phyloP scores from a whole-genome alignment of 2,888 invertebrate species.

The Galerucella nymphaeae region DNA sequence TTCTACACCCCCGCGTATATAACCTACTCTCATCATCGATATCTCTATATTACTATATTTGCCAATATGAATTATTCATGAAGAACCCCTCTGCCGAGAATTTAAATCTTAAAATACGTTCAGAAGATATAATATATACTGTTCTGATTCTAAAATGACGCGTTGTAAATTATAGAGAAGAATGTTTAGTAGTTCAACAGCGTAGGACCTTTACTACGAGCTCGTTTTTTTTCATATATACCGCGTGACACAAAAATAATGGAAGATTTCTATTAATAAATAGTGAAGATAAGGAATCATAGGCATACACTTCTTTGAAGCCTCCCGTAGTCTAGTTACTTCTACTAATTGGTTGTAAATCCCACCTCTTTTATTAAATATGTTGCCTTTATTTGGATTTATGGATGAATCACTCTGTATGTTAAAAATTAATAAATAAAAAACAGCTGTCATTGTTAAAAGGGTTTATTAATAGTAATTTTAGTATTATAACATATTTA shows the following conservation, averaged over 20 bases:
- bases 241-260: neutral
- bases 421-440: too few species aligned
- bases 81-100: constrained; percentile 55
- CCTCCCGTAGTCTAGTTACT: too few species aligned
- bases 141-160: constrained; percentile 49
- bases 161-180: constrained; percentile 50
- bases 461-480: too few species aligned
- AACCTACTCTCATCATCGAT: constrained; percentile 50
- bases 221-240: neutral
- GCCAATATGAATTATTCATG: constrained; percentile 61
- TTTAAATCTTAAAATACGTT: constrained; percentile 62
- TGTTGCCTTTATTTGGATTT: too few species aligned
- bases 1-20: neutral
- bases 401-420: too few species aligned
- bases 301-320: too few species aligned
- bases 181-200: constrained; percentile 13
- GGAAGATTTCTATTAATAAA: too few species aligned
- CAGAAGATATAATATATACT: constrained; percentile 49
- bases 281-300: too few species aligned
- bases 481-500: too few species aligned
- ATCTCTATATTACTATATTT: constrained; percentile 59
- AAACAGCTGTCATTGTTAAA: too few species aligned
- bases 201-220: neutral
- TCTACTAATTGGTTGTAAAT: too few species aligned
- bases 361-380: too few species aligned